A percentile compares a stretch with the other conserved stretches of the same genome.
Conservation (phyloP, 2,888 invertebrate genomes). For the Acrobasis repandana region DNA sequence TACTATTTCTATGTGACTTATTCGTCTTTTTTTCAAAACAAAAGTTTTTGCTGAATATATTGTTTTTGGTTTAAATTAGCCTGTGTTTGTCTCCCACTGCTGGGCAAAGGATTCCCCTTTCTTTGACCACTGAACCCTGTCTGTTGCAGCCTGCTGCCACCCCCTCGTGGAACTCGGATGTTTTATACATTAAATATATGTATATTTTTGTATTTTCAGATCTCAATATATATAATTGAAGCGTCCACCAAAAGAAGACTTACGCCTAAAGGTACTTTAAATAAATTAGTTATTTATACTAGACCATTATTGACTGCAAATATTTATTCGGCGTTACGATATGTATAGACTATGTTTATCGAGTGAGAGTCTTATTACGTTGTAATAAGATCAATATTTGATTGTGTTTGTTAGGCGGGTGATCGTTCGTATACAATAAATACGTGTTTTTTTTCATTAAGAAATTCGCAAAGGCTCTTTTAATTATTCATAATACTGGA, state of each 20-base stretch:
- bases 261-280: slow-evolving; percentile 43
- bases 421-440: not conserved
- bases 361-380: slow-evolving; percentile 35
- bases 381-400: slow-evolving; percentile 27
- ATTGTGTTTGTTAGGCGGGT: slow-evolving; percentile 10
- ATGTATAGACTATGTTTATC: slow-evolving; percentile 37
- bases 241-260: slow-evolving; percentile 68
- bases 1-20: no score
- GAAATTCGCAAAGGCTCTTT: not conserved
- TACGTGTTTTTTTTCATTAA: not conserved
- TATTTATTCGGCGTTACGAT: slow-evolving; percentile 46
- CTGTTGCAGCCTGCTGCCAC: no score
- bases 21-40: no score
- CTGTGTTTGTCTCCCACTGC: no score
- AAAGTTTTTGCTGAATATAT: no score
- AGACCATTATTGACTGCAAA: slow-evolving; percentile 37
- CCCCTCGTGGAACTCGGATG: no score
- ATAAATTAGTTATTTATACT: slow-evolving; percentile 36
- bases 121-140: no score
- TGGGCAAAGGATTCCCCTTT: no score
- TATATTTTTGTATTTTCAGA: slow-evolving; percentile 45
- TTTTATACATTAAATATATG: no score
- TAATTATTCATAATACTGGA: no score
- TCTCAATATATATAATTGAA: slow-evolving; percentile 48
- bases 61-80: no score